Base-by-base conservation (phyloP, 2,113 vertebrate species). In the Nothoprocta perdicaria region DNA sequence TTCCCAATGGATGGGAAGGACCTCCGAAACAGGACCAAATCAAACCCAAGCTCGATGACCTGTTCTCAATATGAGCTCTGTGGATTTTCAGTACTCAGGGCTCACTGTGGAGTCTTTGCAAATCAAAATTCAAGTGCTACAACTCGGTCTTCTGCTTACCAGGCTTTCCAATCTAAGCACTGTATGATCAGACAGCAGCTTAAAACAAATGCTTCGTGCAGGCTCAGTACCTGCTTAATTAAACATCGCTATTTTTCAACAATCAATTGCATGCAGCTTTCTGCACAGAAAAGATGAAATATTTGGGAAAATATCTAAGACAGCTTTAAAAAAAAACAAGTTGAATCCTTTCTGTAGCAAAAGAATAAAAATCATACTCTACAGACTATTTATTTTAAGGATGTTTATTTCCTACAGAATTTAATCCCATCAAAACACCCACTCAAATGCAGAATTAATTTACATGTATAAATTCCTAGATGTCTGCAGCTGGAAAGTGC, bases 331-430 rank as follows among this genome's bases (percentile, higher is more conserved):
- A 88, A 89, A 95, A 85, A 85, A 35, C 80, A 88, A 68, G 38
- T 68, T 87, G 81, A 96, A 93, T 89, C 86, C 94, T 95, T 95
- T 86, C 84, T 16, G n/a, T n/a, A 33, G 78, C 2, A 77, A 10
- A 88, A 89, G 26, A 89, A 93, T 35, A 90, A 96, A 95, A 90
- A 94, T 83, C 88, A 77, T 10, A 61, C 81, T 95, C 84, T 80
- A 38, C 89, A 84, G 80, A 92, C 50, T 86, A 73, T 84, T 89
- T 95, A 95, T 85, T 92, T 95, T 95, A 96, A 97, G 86, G 60
- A 90, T 90, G 92, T 97, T 97, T 97, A 96, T 96, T 97, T 97
- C 95, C 93, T 93, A 93, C 84, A 61, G 82, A 97, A 95, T 94
- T 97, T 96, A 97, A 97, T 95, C 89, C 95, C 84, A 97, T 96